Base-by-base conservation (phyloP, 2,113 vertebrate species). In the Lampris incognitus region DNA sequence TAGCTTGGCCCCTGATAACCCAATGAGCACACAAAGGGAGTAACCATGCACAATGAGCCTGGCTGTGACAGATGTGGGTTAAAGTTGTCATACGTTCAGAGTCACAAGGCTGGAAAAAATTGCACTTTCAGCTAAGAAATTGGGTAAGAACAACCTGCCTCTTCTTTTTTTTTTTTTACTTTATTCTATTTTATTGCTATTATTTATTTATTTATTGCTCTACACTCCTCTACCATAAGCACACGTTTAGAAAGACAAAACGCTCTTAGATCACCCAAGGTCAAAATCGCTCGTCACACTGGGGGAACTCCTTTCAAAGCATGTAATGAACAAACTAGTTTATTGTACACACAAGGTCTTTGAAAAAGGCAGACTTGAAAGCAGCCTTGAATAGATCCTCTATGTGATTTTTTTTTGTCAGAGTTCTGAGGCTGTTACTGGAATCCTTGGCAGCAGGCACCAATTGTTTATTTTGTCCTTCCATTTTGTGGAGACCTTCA, bases 11-110 rank as follows among this genome's bases (percentile, higher is more conserved):
- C 4, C 73, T 84, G 79, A 85, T 90, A 84, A 93, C 88, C 83
- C 84, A 85, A 77, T 87, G 81, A 69, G 72, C 74, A 88, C 90
- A 92, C 87, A 90, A 92, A 91, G 81, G 83, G 72, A 57, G 74
- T 79, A 86, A 69, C 87, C 80, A 74, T 76, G 84, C 83, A 80
- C 86, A 89, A 75, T 69, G 82, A 86, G 77, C 13, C 66, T 82
- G 2, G 73, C 81, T 87, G 85, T 90, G 89, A 91, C 69, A 63
- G 88, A 85, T 87, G 76, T 88, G 72, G 85, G 84, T 78, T 89
- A 84, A 86, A 81, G 87, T 87, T 87, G 85, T 75, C 81, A 74
- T 83, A 79, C 77, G 78, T 42, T 81, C 76, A 85, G 76, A 71
- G 82, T 70, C 56, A 62, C 76, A 84, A 82, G 44, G 57, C 58